Base-by-base conservation (phyloP, 2,113 vertebrate species). In the Myotis brandtii region DNA sequence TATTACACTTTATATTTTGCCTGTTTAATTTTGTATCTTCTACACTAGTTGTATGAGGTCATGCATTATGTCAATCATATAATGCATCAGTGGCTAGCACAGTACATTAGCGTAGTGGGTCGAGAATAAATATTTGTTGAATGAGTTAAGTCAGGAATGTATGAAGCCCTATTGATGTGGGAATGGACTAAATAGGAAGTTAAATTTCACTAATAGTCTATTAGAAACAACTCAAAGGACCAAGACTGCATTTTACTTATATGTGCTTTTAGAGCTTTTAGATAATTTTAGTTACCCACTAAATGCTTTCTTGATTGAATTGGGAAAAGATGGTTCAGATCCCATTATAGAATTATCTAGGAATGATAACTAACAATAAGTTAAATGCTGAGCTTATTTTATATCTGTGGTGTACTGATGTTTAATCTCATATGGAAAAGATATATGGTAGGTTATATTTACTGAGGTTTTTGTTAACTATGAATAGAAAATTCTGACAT, bases 401-500 rank as follows among this genome's bases (percentile, higher is more conserved):
- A 70, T 91, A 91, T 69, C 8, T 30, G 25, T 18, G 77, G 21
- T 13, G 21, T 34, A n/a, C 7, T 84, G 50, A 70, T 72, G 18
- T 66, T 82, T 69, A 79, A 75, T 50, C 86, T 59, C 23, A 37
- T 56, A 5, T 48, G 80, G 37, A 84, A 91, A 93, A 86, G 46
- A 30, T 43, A 64, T 43, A 89, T 34, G 4, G 7, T 40, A 93
- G 4, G 20, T n/a, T 81, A 70, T 85, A 43, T 34, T 75, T 89
- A 72, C 18, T 80, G 43, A n/a, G 12, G 32, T 86, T 86, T 79
- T 37, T 89, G 27, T 70, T 88, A 81, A 75, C 81, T 62, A 50
- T 59, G 8, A 94, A 80, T 52, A 32, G 23, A 56, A 91, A 93
- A 85, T 52, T 93, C 14, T 84, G 85, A 89, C 16, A 75, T 88